Evolutionary conservation across 37 sponge, comb jelly and placozoan species (phyloP), one percentile per base, ranked within the genome.

Genomic region (Lycopodina hypogea): DNA sequence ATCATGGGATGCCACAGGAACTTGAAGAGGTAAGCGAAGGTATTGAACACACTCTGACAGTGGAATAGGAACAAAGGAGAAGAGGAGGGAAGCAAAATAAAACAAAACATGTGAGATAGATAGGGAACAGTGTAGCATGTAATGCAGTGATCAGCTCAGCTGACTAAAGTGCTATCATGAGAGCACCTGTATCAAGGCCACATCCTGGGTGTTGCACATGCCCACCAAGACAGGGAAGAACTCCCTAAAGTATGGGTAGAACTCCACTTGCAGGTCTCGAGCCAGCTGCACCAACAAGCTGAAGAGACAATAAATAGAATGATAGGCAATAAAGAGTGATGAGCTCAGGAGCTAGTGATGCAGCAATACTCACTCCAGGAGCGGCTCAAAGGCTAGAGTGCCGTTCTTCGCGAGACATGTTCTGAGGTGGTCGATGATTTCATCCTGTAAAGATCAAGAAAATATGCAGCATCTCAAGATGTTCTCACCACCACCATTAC

Each of bases 181-280:
- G 9, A 45, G 3, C 70, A 94, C 95, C 83, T 96, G 93, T 32
- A 96, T 81, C 22, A 83, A n/a, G 6, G 71, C 59, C 40, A 89
- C 53, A 76, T 96, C 84, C 18, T 77, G 75, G 1, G 60, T 56
- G 34, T 70, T 42, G 26, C 88, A 69, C 42, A 93, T 35, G 18
- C 84, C 64, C 3, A 81, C 69, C 12, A 96, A 81, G n/a, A 80
- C 63, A 1, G 83, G 38, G 65, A 93, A 93, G 51, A 96, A 63
- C 42, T 85, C 78, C 24, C 32, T 33, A 56, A 96, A 96, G 81
- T 88, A 67, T 24, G 92, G 89, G 53, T 93, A 93, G 51, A 96
- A 93, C 53, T 96, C 92, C 0, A 52, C 37, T 66, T 96, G 97
- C 3, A 96, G 77, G 70, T 96, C 97, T 42, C 94, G 74, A 30